Conservation (phyloP, 2,888 invertebrate genomes). For the Stramonita haemastoma region DNA sequence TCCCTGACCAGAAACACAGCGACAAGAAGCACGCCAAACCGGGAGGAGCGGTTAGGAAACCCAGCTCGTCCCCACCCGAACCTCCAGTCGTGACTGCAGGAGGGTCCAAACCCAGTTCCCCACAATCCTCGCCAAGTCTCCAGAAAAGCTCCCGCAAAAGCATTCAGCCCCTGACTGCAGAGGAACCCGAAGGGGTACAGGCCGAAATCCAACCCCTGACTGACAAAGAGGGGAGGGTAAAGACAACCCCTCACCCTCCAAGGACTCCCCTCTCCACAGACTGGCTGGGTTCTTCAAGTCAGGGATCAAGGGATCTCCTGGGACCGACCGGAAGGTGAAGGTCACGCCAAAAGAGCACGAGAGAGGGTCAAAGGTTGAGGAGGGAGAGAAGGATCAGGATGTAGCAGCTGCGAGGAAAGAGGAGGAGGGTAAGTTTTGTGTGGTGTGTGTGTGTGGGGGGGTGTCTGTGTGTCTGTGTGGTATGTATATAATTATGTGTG, state of each 20-base stretch:
- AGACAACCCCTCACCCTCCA: background rate
- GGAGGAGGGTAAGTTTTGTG: background rate
- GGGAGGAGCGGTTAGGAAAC: background rate
- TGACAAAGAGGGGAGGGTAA: background rate
- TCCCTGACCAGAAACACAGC: background rate
- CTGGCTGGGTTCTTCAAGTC: background rate
- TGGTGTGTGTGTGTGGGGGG: no score
- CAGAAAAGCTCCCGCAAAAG: background rate
- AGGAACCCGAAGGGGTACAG: background rate
- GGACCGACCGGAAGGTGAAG: conserved; percentile 8
- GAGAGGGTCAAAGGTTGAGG: background rate
- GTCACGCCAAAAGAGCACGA: background rate
- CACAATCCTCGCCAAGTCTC: background rate
- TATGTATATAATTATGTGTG: no score
- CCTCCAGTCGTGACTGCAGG: background rate
- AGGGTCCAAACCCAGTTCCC: background rate
- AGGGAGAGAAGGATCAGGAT: background rate
- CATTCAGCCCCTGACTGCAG: background rate
- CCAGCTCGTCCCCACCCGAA: background rate
- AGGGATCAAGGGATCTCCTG: background rate
- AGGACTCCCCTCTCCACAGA: background rate
- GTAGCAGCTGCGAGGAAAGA: background rate
- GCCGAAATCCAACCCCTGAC: background rate
- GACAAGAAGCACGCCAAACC: background rate
- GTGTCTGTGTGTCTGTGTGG: no score